Percentiles rank a stretch among this genome's conserved stretches.
Evolutionary conservation across 2,888 invertebrate species (phyloP).

Genomic region (Dusona sp.): DNA sequence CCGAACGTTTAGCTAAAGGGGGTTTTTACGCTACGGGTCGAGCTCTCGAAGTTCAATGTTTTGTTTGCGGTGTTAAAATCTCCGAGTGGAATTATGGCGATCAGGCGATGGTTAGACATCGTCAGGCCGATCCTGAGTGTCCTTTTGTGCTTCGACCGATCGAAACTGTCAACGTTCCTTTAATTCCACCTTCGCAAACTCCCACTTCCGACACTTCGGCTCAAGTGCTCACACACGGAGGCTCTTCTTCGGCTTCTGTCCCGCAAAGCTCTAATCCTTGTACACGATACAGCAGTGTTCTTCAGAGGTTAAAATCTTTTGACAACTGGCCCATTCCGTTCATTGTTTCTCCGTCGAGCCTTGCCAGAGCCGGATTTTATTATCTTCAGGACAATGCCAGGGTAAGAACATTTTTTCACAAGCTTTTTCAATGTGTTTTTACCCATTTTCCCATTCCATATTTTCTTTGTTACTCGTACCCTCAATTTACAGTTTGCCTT

Average conservation of each 20-base stretch:
- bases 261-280: constrained; percentile 76
- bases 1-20: constrained; percentile 89
- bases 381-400: constrained; percentile 90
- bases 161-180: constrained; percentile 89
- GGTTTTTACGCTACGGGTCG: constrained; percentile 92
- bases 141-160: constrained; percentile 89
- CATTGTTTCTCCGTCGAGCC: constrained; percentile 88
- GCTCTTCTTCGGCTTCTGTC: constrained; percentile 71
- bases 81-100: constrained; percentile 92
- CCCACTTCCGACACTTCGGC: constrained; percentile 25
- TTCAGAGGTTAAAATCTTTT: constrained; percentile 89
- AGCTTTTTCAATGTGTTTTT: constrained; percentile 13
- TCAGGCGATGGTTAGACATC: constrained; percentile 90
- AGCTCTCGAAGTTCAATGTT: constrained; percentile 91
- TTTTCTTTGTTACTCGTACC: not conserved
- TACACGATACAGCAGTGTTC: constrained; percentile 87
- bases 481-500: no score
- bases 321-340: constrained; percentile 89
- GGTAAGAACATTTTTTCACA: constrained; percentile 77
- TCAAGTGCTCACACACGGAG: constrained; percentile 13
- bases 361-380: constrained; percentile 95
- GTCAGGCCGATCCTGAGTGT: constrained; percentile 88
- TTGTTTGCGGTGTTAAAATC: constrained; percentile 90
- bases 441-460: not conserved
- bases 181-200: constrained; percentile 75